phyloP scores from a whole-genome alignment of 2,888 invertebrate genomes.

The Hermodice carunculata region DNA sequence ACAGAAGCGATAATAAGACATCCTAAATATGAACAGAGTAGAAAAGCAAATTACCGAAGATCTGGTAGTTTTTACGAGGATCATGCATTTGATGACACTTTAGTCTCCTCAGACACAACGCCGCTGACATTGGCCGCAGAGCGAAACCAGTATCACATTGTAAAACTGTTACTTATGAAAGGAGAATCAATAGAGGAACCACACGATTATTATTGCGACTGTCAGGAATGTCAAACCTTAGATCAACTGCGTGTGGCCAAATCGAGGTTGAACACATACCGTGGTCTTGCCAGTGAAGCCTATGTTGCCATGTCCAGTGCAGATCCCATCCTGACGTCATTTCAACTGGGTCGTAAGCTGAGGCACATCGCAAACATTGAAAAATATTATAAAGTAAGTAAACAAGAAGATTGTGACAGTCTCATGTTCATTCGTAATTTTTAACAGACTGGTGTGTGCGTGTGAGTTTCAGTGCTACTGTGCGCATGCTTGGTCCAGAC shows the following conservation, averaged over 20 bases:
- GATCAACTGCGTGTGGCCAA: conserved; percentile 64
- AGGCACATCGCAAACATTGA: conserved; percentile 53
- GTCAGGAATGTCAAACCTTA: conserved; percentile 60
- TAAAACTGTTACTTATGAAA: conserved; percentile 48
- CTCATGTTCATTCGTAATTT: no score
- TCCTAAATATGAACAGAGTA: conserved; percentile 49
- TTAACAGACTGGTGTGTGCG: no score
- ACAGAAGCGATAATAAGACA: conserved; percentile 65
- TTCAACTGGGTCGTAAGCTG: conserved; percentile 59
- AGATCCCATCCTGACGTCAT: conserved; percentile 65
- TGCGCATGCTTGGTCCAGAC: no score
- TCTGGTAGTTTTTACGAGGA: conserved; percentile 13
- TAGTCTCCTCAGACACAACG: conserved; percentile 65
- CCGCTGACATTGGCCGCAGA: conserved; percentile 64
- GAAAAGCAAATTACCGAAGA: background rate
- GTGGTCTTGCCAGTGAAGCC: conserved; percentile 62
- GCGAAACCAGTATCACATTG: conserved; percentile 67
- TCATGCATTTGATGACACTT: conserved; percentile 54
- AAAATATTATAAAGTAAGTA: conserved; percentile 64
- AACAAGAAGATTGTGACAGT: no score
- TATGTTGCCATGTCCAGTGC: conserved; percentile 63
- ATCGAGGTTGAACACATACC: conserved; percentile 63
- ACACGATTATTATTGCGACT: conserved; percentile 61
- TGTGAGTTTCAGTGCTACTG: no score
- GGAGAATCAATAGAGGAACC: conserved; percentile 62